These are phyloP conservation scores for Cnemophilus loriae DNA, from an alignment of 2,113 vertebrate species.

Conservation along the genomic window DNA sequence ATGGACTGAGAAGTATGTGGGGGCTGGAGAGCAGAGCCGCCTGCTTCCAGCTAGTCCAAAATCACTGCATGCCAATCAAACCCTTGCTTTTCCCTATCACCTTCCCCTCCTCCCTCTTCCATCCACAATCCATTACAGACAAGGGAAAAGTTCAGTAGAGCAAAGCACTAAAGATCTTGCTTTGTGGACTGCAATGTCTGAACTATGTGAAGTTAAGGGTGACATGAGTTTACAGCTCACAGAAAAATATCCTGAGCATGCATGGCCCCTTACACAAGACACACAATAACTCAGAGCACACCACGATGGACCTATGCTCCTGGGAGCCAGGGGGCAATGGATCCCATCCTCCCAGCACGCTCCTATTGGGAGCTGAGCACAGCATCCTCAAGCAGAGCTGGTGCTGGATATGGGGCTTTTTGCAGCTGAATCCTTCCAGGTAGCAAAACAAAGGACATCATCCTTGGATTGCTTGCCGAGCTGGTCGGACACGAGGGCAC, in stretches of 20 bases:
- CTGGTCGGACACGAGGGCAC: fast-evolving
- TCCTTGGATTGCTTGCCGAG: fast-evolving
- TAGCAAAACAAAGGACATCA: background rate
- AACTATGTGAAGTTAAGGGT: background rate
- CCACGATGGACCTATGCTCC: background rate
- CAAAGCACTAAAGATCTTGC: background rate
- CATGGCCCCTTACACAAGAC: fast-evolving
- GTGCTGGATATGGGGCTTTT: background rate
- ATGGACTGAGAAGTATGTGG: background rate
- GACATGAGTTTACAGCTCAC: background rate
- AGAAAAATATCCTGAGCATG: fast-evolving
- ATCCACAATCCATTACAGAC: background rate
- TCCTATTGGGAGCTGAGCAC: background rate
- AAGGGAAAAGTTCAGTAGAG: background rate
- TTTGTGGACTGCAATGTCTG: background rate
- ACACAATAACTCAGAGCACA: background rate
- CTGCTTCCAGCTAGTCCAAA: conserved; percentile 14
- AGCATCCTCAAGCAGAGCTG: background rate
- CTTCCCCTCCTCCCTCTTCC: background rate
- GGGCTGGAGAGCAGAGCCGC: background rate
- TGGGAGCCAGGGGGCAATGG: fast-evolving
- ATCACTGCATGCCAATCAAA: conserved; percentile 26
- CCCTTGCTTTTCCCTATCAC: background rate
- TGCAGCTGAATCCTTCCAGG: background rate
- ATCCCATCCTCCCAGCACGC: fast-evolving